Conservation (phyloP, 2,888 invertebrate species). For the Ferrisia virgata region DNA sequence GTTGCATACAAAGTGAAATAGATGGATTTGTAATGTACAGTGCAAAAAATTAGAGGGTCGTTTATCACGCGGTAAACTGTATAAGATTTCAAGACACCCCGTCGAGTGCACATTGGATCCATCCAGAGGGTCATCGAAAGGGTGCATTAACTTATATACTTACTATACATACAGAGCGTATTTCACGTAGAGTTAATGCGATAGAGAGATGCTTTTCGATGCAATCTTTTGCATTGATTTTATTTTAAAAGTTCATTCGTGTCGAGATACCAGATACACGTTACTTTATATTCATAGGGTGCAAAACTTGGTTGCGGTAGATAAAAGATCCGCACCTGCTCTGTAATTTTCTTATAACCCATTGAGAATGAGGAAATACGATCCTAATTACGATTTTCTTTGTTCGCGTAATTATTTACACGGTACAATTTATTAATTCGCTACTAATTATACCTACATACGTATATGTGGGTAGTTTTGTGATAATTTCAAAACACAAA, state of each 20-base stretch:
- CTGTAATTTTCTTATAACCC: background rate
- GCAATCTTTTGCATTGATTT: background rate
- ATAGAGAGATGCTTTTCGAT: background rate
- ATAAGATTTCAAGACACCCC: background rate
- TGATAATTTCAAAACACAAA: too few relatives aligned
- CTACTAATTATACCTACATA: too few relatives aligned
- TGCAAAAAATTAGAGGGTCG: background rate
- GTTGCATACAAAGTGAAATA: background rate
- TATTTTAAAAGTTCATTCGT: background rate
- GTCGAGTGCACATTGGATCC: background rate
- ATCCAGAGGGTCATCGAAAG: background rate
- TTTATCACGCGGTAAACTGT: background rate
- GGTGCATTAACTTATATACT: background rate
- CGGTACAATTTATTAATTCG: too few relatives aligned
- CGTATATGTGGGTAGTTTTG: too few relatives aligned
- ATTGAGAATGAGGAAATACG: too few relatives aligned
- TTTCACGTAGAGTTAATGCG: background rate
- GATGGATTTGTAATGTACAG: background rate
- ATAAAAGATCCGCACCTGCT: too few relatives aligned
- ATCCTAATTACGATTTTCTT: too few relatives aligned
- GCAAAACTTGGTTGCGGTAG: background rate
- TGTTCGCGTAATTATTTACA: too few relatives aligned
- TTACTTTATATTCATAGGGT: background rate
- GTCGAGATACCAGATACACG: too few relatives aligned
- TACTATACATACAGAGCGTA: too few relatives aligned